Base-by-base conservation (phyloP, 2,113 vertebrate species). In the Rostratula benghalensis region DNA sequence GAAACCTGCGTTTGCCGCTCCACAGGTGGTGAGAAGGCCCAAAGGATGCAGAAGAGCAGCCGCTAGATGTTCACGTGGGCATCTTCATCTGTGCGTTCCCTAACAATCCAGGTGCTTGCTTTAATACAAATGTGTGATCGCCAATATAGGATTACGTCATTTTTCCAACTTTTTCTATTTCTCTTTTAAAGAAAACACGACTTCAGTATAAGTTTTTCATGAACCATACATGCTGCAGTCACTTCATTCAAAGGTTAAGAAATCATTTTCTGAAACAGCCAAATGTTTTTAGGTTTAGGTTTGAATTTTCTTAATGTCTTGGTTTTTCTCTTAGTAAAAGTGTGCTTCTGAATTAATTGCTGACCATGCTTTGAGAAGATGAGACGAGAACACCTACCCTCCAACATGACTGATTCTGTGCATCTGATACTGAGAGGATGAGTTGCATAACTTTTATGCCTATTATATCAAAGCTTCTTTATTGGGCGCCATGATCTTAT, bases 101-200 rank as follows among this genome's bases (percentile, higher is more conserved):
- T 45, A 46, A 1, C 1, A 0, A 11, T 33, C 45, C 3, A 0
- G 57, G 31, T 22, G 2, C 27, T 10, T 10, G 8, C 12, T 0
- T 7, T 22, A 11, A 7, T 17, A 22, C 35, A 45, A 15, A 33
- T 1, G 0, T 13, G 48, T 17, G 1, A 4, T n/a, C 0, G 0
- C 46, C 25, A 6, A 1, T 7, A 5, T 7, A 35, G 64, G 15
- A 15, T 77, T 39, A 30, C 20, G 11, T 41, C 0, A 1, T 19
- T 37, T 71, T 10, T 46, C 31, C 33, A 14, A 69, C 20, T 54
- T 74, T 39, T 21, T 18, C 19, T 54, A 23, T 59, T 61, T 51
- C 35, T 63, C 30, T 59, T 41, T 13, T n/a, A 30, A 57, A n/a
- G 37, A 39, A 60, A 86, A 25, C 4, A 5, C 57, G 41, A 25